Conservation (phyloP, 2,797 vertebrate genomes). For the Tokudaia muenninki region DNA sequence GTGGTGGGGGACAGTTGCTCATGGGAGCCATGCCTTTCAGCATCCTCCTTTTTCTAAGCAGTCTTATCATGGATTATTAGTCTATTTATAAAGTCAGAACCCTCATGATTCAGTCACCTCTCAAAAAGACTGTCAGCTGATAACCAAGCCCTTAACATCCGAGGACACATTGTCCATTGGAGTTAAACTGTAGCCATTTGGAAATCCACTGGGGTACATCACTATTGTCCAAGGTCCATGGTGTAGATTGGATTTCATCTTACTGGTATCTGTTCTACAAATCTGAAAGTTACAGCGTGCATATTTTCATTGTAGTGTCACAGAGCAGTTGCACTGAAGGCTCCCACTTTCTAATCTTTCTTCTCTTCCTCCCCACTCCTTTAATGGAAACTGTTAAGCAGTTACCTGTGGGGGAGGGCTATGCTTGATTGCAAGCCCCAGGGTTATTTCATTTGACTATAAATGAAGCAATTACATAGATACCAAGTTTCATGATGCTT, state of each 20-base stretch:
- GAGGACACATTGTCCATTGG: neutral
- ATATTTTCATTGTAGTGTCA: neutral
- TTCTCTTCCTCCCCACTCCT: neutral
- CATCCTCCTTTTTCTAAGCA: neutral
- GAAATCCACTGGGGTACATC: neutral
- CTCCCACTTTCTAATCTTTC: neutral
- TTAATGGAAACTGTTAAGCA: neutral
- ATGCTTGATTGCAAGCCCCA: neutral
- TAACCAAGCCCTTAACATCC: neutral
- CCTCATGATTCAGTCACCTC: neutral
- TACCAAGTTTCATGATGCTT: neutral
- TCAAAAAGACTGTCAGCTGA: neutral
- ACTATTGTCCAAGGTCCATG: neutral
- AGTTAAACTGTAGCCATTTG: neutral
- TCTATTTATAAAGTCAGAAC: neutral
- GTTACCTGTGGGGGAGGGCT: neutral
- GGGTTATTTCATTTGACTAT: slow-evolving; percentile 31
- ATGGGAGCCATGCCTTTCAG: neutral
- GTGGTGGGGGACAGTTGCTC: neutral
- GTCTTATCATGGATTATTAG: neutral
- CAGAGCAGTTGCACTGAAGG: neutral
- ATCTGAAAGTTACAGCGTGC: neutral
- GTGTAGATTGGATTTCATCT: neutral
- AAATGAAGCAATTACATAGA: slow-evolving; percentile 24
- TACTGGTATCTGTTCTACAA: neutral